Percentiles rank a stretch among this genome's conserved stretches.
These are phyloP conservation scores for Zosterops hypoxanthus DNA, from an alignment of 2,113 vertebrate genomes.

Conservation along the genomic window DNA sequence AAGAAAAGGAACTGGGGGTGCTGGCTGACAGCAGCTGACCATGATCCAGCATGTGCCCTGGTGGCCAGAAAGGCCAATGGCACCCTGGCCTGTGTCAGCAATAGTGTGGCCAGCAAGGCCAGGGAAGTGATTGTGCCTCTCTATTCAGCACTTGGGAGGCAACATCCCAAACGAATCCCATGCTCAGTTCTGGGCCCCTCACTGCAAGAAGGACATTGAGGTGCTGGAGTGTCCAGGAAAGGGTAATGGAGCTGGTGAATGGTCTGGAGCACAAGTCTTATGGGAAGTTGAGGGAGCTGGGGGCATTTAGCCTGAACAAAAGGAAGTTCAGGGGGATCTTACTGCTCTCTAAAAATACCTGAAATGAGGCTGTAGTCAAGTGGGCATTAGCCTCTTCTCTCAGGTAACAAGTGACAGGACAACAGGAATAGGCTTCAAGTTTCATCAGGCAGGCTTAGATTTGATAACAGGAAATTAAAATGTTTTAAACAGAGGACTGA, in stretches of 20 bases:
- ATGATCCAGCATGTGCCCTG: background rate
- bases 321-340: background rate
- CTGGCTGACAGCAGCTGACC: background rate
- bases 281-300: background rate
- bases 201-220: background rate
- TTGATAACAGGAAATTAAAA: background rate
- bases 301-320: background rate
- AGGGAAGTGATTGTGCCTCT: background rate
- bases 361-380: background rate
- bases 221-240: background rate
- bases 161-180: fast-evolving
- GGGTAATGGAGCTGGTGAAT: background rate
- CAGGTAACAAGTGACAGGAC: background rate
- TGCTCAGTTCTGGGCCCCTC: background rate
- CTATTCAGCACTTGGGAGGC: background rate
- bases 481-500: background rate
- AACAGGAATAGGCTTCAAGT: background rate
- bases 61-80: background rate
- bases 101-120: background rate
- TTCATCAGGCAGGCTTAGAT: background rate
- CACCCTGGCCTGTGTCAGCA: background rate
- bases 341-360: background rate
- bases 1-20: background rate
- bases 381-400: background rate
- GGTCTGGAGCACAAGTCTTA: background rate